Conservation (phyloP, 2,888 invertebrate species). For the Digitonthophagus gazella region DNA sequence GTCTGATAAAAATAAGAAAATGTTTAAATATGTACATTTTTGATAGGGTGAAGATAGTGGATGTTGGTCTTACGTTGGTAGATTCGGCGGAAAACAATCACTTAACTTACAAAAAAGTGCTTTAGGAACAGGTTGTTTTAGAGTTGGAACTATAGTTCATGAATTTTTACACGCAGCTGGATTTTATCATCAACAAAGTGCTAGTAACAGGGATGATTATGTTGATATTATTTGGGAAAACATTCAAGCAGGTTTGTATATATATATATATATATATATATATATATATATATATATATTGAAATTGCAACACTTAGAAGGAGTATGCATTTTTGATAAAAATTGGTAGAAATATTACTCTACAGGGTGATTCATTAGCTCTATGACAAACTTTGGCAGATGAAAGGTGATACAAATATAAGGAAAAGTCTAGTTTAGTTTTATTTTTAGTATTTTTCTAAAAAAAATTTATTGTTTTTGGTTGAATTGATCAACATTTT, state of each 20-base stretch:
- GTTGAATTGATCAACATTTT: too few species aligned
- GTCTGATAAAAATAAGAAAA: neutral
- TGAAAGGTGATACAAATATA: too few species aligned
- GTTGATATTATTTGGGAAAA: slow-evolving; percentile 74
- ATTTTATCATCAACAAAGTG: slow-evolving; percentile 81
- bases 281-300: too few species aligned
- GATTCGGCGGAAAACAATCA: slow-evolving; percentile 23
- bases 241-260: slow-evolving; percentile 57
- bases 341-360: too few species aligned
- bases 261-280: neutral
- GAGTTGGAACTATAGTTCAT: slow-evolving; percentile 67
- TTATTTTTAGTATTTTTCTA: too few species aligned
- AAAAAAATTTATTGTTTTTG: too few species aligned
- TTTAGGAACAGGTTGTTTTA: slow-evolving; percentile 57
- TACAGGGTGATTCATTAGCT: neutral
- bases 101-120: slow-evolving; percentile 25
- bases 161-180: slow-evolving; percentile 79
- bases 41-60: slow-evolving; percentile 22
- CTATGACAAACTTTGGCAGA: too few species aligned
- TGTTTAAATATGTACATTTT: neutral
- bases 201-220: slow-evolving; percentile 73
- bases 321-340: too few species aligned
- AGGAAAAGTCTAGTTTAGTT: too few species aligned
- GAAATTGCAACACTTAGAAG: too few species aligned
- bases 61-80: slow-evolving; percentile 29